phyloP scores from a whole-genome alignment of 2,888 invertebrate genomes.

The Acholoe squamosa region DNA sequence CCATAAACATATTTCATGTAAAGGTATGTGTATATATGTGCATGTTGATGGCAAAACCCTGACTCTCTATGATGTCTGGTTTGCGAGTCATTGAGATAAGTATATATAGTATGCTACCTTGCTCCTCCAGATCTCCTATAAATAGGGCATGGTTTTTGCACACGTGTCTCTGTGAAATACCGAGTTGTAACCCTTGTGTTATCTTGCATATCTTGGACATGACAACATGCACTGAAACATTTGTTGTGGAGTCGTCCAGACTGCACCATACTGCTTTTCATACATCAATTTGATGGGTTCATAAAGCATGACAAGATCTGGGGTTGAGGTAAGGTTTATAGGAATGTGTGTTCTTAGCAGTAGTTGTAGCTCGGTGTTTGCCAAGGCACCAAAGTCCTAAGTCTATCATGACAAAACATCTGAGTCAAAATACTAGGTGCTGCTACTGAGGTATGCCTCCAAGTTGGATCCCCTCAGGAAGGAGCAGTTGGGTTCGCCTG shows the following conservation, averaged over 20 bases:
- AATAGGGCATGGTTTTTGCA: background rate
- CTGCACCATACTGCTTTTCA: background rate
- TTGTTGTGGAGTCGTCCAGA: too few species aligned
- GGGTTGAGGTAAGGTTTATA: background rate
- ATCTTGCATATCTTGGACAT: too few species aligned
- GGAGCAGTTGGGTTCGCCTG: background rate
- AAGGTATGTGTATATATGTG: too few species aligned
- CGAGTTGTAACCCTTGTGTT: background rate
- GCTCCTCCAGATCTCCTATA: background rate
- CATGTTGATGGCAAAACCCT: too few species aligned
- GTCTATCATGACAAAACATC: background rate
- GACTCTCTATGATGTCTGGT: background rate
- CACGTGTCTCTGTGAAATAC: background rate
- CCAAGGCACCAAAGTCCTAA: background rate
- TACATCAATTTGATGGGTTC: background rate
- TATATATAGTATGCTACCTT: background rate
- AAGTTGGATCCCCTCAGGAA: background rate
- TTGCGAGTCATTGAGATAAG: background rate
- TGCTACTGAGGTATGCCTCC: conserved; percentile 17
- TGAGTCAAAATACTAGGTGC: conserved; percentile 1
- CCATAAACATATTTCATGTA: too few species aligned
- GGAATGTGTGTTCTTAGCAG: too few species aligned
- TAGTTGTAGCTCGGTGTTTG: background rate
- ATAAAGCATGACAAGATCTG: background rate
- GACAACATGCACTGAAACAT: too few species aligned